Percentiles rank a stretch among this genome's conserved stretches.
Conservation (phyloP, 2,888 invertebrate species). For the Alviniconcha strummeri region DNA sequence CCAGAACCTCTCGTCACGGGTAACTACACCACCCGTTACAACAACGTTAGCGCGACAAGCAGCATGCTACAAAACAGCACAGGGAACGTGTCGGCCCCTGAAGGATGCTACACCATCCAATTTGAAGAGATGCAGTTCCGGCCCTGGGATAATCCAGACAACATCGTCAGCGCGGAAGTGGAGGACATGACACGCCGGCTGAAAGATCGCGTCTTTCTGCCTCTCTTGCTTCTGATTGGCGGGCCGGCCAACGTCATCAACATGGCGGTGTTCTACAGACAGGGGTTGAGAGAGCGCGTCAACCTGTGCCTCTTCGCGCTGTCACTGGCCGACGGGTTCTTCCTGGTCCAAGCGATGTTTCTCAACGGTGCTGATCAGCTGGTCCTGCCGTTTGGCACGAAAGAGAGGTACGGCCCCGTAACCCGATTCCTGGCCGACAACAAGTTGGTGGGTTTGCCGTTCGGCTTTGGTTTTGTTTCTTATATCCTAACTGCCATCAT, state of each 20-base stretch:
- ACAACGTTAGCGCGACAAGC: too few species aligned
- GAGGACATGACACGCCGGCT: neutral
- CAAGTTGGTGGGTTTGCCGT: neutral
- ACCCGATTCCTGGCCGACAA: neutral
- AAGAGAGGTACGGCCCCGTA: neutral
- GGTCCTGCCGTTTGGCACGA: neutral
- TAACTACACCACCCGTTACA: too few species aligned
- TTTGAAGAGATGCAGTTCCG: neutral
- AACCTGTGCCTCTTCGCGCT: slow-evolving; percentile 1
- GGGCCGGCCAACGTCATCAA: slow-evolving; percentile 9
- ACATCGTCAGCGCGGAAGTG: neutral
- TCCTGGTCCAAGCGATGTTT: neutral
- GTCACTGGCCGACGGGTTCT: neutral
- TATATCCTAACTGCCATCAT: neutral
- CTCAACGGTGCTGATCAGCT: neutral
- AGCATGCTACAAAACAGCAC: neutral
- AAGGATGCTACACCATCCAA: neutral
- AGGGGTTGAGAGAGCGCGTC: neutral
- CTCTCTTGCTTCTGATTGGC: neutral
- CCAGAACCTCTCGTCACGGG: too few species aligned
- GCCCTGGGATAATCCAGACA: slow-evolving; percentile 16
- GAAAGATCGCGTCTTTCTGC: neutral
- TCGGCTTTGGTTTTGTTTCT: neutral
- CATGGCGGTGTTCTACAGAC: slow-evolving; percentile 14
- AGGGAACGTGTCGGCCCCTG: neutral